Evolutionary conservation across 2,888 invertebrate species (phyloP).

Genomic region (Hyppa rectilinea): DNA sequence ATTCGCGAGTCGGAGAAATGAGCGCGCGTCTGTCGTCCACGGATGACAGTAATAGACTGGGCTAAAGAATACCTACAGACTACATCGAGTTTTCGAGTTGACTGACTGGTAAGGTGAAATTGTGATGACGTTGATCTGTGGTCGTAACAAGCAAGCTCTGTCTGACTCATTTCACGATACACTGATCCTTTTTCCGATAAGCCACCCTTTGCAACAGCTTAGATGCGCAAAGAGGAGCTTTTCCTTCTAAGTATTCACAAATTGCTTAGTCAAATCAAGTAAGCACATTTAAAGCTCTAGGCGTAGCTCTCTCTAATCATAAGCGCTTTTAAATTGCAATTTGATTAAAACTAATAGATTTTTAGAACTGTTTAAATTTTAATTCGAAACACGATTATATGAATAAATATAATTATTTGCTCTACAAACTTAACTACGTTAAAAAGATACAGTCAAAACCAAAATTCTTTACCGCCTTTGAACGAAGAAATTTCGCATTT

Average conservation of each 20-base stretch:
- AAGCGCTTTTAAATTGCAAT: constrained; percentile 1
- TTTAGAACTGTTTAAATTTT: neutral
- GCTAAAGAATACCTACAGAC: constrained; percentile 44
- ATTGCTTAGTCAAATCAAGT: neutral
- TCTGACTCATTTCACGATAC: constrained; percentile 54
- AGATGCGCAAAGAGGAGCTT: neutral
- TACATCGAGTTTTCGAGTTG: constrained; percentile 65
- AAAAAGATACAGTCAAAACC: constrained; percentile 5
- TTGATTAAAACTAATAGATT: neutral
- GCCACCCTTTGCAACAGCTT: neutral
- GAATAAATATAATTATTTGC: too few relatives aligned
- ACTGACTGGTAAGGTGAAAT: constrained; percentile 69
- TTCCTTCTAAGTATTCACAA: neutral
- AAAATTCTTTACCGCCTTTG: neutral
- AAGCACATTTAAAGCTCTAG: too few relatives aligned
- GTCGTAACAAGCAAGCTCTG: constrained; percentile 44
- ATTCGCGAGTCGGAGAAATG: constrained; percentile 63
- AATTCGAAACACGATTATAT: too few relatives aligned
- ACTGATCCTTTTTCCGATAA: constrained; percentile 28
- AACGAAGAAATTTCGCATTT: constrained; percentile 25
- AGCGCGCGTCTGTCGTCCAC: constrained; percentile 72
- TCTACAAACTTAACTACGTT: neutral
- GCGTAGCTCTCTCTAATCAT: too few relatives aligned
- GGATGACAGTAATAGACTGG: constrained; percentile 77
- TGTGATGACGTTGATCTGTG: constrained; percentile 67